phyloP scores from a whole-genome alignment of 2,888 invertebrate species.

The Drosophila hamatofila region DNA sequence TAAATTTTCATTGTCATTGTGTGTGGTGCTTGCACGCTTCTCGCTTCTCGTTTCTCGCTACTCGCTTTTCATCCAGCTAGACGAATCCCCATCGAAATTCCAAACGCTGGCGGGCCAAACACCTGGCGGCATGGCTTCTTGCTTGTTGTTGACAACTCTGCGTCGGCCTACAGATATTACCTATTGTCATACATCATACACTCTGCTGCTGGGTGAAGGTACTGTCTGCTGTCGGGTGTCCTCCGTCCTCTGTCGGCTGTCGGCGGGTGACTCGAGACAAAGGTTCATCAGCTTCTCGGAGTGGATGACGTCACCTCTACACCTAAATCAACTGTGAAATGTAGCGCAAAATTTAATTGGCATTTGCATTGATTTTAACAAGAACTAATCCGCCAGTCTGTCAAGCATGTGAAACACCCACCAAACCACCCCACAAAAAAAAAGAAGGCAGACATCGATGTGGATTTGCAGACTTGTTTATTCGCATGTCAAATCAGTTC shows the following conservation, averaged over 20 bases:
- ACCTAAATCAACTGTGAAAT: slow-evolving; percentile 58
- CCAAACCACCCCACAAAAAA: neutral
- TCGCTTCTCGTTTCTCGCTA: slow-evolving; percentile 48
- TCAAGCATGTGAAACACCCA: neutral
- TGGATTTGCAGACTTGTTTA: slow-evolving; percentile 17
- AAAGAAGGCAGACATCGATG: slow-evolving; percentile 23
- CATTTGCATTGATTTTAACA: slow-evolving; percentile 36
- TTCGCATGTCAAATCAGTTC: slow-evolving; percentile 33
- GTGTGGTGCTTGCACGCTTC: slow-evolving; percentile 5
- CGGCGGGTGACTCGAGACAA: slow-evolving; percentile 44
- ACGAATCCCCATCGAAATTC: slow-evolving; percentile 15
- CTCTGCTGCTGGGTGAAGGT: slow-evolving; percentile 43
- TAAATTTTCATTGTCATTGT: slow-evolving; percentile 15
- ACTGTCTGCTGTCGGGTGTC: slow-evolving; percentile 16
- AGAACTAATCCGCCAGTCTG: slow-evolving; percentile 34
- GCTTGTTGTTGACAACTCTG: slow-evolving; percentile 47
- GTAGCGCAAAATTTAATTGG: slow-evolving; percentile 70
- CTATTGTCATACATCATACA: slow-evolving; percentile 16
- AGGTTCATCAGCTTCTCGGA: slow-evolving; percentile 20
- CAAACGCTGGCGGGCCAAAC: slow-evolving; percentile 33
- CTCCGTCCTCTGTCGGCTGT: too few species aligned
- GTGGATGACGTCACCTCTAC: slow-evolving; percentile 56
- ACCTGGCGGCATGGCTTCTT: slow-evolving; percentile 52
- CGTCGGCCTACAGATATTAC: slow-evolving; percentile 41
- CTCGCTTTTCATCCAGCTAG: slow-evolving; percentile 56